A percentile compares a stretch with the other conserved stretches of the same genome.
Conservation (phyloP, 2,797 vertebrate genomes). For the Enteromius afrohamiltoni region DNA sequence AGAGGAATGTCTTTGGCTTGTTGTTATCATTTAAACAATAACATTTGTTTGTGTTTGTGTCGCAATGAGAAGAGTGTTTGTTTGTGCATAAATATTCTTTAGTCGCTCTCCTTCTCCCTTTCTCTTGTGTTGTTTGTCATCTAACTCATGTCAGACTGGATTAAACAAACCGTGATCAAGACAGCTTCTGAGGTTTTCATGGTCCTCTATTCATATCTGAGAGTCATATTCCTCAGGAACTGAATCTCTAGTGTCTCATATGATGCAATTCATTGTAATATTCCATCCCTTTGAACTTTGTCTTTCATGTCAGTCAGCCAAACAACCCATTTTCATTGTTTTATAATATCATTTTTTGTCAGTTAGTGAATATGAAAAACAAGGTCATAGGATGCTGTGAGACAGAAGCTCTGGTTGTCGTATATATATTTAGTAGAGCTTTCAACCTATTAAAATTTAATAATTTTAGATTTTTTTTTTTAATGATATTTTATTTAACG, state of each 20-base stretch:
- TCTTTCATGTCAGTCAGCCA: conserved; percentile 77
- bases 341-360: conserved; percentile 55
- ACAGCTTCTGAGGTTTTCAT: conserved; percentile 53
- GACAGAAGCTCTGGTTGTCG: not conserved
- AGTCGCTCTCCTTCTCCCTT: not conserved
- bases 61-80: conserved; percentile 41
- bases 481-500: no score
- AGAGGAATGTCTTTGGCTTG: not conserved
- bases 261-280: conserved; percentile 83
- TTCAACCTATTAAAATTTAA: not conserved
- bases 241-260: conserved; percentile 71
- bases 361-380: conserved; percentile 29
- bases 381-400: conserved; percentile 24
- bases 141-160: conserved; percentile 54
- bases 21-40: conserved; percentile 9
- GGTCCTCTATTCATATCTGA: conserved; percentile 61
- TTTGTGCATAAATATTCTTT: conserved; percentile 37
- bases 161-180: conserved; percentile 61
- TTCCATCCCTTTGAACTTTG: conserved; percentile 78
- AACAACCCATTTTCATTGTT: conserved; percentile 73
- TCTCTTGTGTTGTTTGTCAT: conserved; percentile 48
- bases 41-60: conserved; percentile 30
- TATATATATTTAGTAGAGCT: conserved; percentile 6
- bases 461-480: no score
- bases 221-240: conserved; percentile 68